phyloP scores from a whole-genome alignment of 2,888 invertebrate genomes.

The Sarcophaga variegata region DNA sequence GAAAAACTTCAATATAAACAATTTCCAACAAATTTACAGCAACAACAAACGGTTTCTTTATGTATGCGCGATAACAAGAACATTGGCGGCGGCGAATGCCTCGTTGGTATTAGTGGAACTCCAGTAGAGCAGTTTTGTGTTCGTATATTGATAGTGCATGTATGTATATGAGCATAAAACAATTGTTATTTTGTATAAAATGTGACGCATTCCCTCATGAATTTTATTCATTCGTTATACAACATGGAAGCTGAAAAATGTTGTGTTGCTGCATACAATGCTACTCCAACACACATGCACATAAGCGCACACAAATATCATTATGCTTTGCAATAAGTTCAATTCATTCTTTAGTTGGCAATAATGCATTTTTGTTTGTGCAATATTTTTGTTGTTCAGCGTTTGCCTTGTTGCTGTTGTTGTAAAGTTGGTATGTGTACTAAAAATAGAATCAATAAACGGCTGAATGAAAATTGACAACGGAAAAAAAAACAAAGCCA shows the following conservation, averaged over 20 bases:
- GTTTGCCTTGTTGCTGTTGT: slow-evolving; percentile 4
- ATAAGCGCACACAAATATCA: slow-evolving; percentile 20
- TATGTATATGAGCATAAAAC: slow-evolving; percentile 3
- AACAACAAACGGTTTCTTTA: slow-evolving; percentile 1
- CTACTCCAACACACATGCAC: slow-evolving; percentile 19
- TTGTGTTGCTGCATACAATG: slow-evolving; percentile 14
- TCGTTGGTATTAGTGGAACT: background rate
- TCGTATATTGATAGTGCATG: background rate
- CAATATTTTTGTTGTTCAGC: slow-evolving; percentile 1
- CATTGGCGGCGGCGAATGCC: background rate
- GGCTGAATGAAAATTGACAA: slow-evolving; percentile 14
- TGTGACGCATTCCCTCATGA: slow-evolving; percentile 64
- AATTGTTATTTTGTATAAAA: slow-evolving; percentile 32
- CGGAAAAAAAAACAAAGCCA: slow-evolving; percentile 28
- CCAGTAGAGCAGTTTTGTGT: slow-evolving; percentile 16
- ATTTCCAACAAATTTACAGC: background rate
- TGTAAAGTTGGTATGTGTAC: slow-evolving; percentile 28
- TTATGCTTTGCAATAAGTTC: slow-evolving; percentile 54
- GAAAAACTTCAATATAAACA: slow-evolving; percentile 18
- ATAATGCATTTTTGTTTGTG: slow-evolving; percentile 33
- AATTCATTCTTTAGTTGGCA: slow-evolving; percentile 55
- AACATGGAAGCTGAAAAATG: background rate
- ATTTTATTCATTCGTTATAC: slow-evolving; percentile 40
- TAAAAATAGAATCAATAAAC: slow-evolving; percentile 64
- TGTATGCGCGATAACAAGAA: background rate